A percentile compares a stretch with the other conserved stretches of the same genome.
Evolutionary conservation across 1,140 invertebrate species (phyloP).

Genomic region (Hypothenemus hampei): DNA sequence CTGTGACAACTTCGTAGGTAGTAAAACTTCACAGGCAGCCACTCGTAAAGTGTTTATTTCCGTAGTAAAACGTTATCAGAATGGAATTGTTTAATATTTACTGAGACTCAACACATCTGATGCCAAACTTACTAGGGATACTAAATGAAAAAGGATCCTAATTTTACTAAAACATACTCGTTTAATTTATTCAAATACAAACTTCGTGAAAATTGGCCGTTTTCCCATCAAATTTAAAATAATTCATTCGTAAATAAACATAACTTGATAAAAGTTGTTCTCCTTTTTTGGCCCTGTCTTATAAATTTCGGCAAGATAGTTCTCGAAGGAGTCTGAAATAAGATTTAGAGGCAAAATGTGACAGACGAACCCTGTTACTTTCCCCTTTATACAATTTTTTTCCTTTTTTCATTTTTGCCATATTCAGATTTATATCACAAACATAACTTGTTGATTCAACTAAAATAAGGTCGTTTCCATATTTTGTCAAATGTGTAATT

Average conservation of each 20-base stretch:
- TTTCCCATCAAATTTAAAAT: conserved; percentile 17
- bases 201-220: no score
- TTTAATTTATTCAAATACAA: no score
- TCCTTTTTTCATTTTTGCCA: conserved; percentile 9
- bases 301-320: conserved; percentile 26
- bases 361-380: conserved; percentile 17
- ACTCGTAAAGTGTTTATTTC: conserved; percentile 30
- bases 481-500: background rate
- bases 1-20: conserved; percentile 23
- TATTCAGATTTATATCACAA: conserved; percentile 16
- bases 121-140: no score
- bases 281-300: conserved; percentile 15
- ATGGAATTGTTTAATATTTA: conserved; percentile 3
- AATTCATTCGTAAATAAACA: conserved; percentile 26
- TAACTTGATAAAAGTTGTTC: conserved; percentile 25
- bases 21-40: conserved; percentile 19
- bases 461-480: background rate
- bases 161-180: no score
- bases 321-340: conserved; percentile 25
- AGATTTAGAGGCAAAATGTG: conserved; percentile 24
- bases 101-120: conserved; percentile 10
- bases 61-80: conserved; percentile 19
- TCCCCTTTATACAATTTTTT: background rate
- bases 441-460: no score
- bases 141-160: no score